Conservation (phyloP, 1,140 invertebrate genomes). For the Drosophila grimshawi region DNA sequence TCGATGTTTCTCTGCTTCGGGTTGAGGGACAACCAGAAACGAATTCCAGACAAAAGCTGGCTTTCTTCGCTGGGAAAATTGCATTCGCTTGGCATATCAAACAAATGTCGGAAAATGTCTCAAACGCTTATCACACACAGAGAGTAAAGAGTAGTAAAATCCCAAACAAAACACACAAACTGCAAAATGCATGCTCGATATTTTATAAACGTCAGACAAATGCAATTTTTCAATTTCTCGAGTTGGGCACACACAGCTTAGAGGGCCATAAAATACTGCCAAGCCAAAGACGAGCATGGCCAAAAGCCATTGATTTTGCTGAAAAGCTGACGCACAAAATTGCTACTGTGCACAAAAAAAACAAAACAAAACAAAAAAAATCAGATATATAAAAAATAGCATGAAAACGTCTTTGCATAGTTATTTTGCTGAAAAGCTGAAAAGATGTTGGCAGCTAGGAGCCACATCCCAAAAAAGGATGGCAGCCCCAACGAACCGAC, state of each 20-base stretch:
- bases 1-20: too few relatives aligned
- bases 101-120: conserved; percentile 63
- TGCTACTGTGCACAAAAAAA: not conserved
- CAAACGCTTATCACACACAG: conserved; percentile 56
- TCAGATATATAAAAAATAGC: not conserved
- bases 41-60: not conserved
- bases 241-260: conserved; percentile 61
- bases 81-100: conserved; percentile 29
- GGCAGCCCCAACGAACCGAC: conserved; percentile 16
- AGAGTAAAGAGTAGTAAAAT: not conserved
- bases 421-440: conserved; percentile 22
- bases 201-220: conserved; percentile 69
- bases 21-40: conserved; percentile 29
- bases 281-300: conserved; percentile 19
- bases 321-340: conserved; percentile 17
- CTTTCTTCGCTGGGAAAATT: not conserved
- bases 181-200: conserved; percentile 60
- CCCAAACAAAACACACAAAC: not conserved
- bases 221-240: conserved; percentile 75
- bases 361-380: not conserved
- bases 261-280: conserved; percentile 67
- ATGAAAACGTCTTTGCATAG: conserved; percentile 60
- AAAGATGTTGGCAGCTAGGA: not conserved
- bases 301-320: conserved; percentile 50
- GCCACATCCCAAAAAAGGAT: not conserved